Conservation (phyloP, 2,888 invertebrate species). For the Coelogynopora nodosa region DNA sequence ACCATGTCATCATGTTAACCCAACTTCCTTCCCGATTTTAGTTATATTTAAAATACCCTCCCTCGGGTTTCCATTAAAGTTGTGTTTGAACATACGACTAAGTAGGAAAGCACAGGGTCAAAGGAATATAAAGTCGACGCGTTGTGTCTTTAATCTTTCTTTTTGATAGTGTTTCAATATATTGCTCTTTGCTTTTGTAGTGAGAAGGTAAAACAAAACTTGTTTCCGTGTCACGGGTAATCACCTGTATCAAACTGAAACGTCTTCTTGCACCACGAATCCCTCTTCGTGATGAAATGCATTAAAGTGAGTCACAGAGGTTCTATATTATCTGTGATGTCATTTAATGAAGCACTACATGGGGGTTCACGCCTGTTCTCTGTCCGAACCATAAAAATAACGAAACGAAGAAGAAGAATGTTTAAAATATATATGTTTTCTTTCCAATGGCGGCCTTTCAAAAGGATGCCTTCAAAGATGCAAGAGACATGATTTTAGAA, state of each 20-base stretch:
- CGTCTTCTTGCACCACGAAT: too few relatives aligned
- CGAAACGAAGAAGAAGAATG: neutral
- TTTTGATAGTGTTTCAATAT: too few relatives aligned
- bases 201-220: neutral
- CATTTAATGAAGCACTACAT: neutral
- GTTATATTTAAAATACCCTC: neutral
- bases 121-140: too few relatives aligned
- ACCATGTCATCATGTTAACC: too few relatives aligned
- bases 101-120: too few relatives aligned
- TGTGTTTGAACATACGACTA: neutral
- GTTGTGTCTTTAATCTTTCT: too few relatives aligned
- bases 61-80: neutral
- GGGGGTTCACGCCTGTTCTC: neutral
- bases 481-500: too few relatives aligned
- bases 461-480: too few relatives aligned
- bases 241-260: neutral
- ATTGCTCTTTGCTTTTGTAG: neutral
- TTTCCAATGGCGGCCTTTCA: neutral
- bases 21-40: neutral
- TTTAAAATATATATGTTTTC: neutral
- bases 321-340: neutral
- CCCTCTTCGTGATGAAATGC: neutral
- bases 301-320: neutral
- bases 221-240: neutral
- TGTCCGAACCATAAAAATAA: neutral